These are phyloP conservation scores for Pterophyllum scalare DNA, from an alignment of 2,113 vertebrate genomes.

Conservation along the genomic window DNA sequence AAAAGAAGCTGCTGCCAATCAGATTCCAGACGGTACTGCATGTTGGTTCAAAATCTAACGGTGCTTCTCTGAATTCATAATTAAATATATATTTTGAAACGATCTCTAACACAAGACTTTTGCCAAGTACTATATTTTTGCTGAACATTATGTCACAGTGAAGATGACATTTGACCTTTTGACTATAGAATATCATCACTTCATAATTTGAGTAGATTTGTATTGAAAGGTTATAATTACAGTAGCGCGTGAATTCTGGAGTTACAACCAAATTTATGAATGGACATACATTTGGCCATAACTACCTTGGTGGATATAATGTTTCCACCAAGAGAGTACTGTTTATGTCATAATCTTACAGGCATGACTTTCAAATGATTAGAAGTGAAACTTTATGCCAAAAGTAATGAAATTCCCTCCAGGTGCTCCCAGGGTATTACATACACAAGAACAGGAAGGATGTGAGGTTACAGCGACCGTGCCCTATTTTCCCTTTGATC, in stretches of 20 bases:
- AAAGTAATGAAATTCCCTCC: neutral
- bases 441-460: neutral
- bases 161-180: neutral
- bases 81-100: neutral
- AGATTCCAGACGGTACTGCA: neutral
- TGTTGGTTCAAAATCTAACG: neutral
- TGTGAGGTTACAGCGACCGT: neutral
- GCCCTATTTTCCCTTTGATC: neutral
- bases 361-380: neutral
- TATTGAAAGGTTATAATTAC: neutral
- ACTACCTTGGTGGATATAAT: neutral
- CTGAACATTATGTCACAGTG: neutral
- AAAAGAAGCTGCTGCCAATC: neutral
- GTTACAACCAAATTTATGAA: neutral
- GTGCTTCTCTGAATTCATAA: no score
- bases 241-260: neutral
- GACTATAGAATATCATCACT: neutral
- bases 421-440: neutral
- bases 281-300: neutral
- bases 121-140: neutral
- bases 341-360: no score
- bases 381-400: neutral
- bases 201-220: neutral
- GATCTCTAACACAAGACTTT: neutral
- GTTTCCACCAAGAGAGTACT: neutral